Evolutionary conservation across 2,113 vertebrate species (phyloP).

Genomic region (Grammomys surdaster): DNA sequence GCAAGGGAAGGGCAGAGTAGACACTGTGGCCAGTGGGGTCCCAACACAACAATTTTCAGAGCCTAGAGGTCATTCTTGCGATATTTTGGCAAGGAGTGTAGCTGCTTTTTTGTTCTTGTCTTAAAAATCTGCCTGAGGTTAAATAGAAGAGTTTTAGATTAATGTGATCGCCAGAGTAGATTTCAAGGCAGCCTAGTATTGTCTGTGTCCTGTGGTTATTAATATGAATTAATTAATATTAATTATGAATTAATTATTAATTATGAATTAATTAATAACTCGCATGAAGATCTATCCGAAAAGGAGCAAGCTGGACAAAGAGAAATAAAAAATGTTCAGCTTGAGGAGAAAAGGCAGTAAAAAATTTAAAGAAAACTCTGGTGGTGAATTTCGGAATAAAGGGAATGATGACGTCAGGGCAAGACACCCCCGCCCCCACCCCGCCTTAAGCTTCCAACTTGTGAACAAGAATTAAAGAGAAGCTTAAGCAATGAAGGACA

Average conservation of each 20-base stretch:
- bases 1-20: neutral
- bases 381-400: neutral
- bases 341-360: neutral
- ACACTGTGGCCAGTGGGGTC: neutral
- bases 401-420: neutral
- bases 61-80: neutral
- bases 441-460: neutral
- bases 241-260: too few species aligned
- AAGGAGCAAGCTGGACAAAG: neutral
- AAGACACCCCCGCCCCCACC: neutral
- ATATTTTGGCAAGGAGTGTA: neutral
- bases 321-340: neutral
- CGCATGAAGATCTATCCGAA: neutral
- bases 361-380: neutral
- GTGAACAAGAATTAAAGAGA: neutral
- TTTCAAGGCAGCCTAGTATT: neutral
- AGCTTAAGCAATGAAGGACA: neutral
- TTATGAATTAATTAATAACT: neutral
- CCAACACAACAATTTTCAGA: neutral
- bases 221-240: too few species aligned
- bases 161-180: neutral
- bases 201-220: neutral
- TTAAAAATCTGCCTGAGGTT: neutral
- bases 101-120: neutral
- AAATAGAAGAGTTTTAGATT: neutral